phyloP scores from a whole-genome alignment of 2,797 vertebrate species.

The Leptodactylus fallax region DNA sequence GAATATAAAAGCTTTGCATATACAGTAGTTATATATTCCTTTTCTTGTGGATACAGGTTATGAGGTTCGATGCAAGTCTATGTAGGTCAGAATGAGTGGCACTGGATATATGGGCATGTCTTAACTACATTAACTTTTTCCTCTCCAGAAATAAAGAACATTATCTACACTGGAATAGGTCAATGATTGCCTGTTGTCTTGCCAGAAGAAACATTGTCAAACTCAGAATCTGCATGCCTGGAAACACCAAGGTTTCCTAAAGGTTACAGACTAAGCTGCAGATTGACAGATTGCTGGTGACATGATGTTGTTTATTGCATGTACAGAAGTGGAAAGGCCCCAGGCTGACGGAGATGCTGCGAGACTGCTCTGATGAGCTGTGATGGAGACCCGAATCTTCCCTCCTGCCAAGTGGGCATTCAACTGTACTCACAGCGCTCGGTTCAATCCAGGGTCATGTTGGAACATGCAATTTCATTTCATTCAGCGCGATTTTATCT shows the following conservation, averaged over 20 bases:
- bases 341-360: conserved; percentile 27
- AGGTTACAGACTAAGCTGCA: not conserved
- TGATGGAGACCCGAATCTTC: no score
- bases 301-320: not conserved
- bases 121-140: not conserved
- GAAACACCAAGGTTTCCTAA: conserved; percentile 6
- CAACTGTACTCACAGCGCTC: not conserved
- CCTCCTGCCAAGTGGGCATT: not conserved
- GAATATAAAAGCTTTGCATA: not conserved
- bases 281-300: conserved; percentile 19
- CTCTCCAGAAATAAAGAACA: not conserved
- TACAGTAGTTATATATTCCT: not conserved
- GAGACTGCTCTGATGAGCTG: conserved; percentile 31
- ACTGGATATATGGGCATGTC: not conserved
- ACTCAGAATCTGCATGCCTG: not conserved
- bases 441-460: not conserved
- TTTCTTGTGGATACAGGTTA: not conserved
- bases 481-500: not conserved
- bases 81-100: not conserved
- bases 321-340: conserved; percentile 12
- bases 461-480: not conserved
- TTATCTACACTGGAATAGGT: not conserved
- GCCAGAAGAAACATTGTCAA: not conserved
- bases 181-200: not conserved
- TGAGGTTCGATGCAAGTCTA: not conserved